Conservation (phyloP, 2,113 vertebrate genomes). For the Pangasianodon hypophthalmus region DNA sequence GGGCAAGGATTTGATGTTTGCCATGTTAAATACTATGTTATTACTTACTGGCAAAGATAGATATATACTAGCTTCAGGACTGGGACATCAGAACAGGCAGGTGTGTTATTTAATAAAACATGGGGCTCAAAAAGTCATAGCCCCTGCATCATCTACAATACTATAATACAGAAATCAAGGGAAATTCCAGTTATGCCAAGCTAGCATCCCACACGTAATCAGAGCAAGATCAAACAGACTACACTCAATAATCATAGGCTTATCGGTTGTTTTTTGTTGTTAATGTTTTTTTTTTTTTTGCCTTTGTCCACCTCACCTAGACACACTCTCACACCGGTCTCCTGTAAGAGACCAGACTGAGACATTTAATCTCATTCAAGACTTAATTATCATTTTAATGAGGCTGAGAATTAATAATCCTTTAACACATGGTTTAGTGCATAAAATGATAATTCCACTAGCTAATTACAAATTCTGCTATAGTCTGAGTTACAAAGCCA, state of each 20-base stretch:
- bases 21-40: not conserved
- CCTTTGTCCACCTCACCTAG: not conserved
- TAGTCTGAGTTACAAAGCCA: slow-evolving; percentile 54
- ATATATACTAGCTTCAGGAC: not conserved
- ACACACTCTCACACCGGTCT: not conserved
- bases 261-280: not conserved
- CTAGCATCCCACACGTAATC: not conserved
- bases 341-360: slow-evolving; percentile 22
- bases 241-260: slow-evolving; percentile 13
- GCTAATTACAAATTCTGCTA: slow-evolving; percentile 62
- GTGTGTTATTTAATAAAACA: slow-evolving; percentile 14
- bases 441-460: slow-evolving; percentile 71
- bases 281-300: not conserved
- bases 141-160: not conserved
- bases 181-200: not conserved
- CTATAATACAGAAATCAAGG: not conserved
- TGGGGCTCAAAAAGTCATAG: not conserved
- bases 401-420: slow-evolving; percentile 68
- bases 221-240: not conserved
- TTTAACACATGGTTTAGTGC: slow-evolving; percentile 64
- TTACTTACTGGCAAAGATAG: not conserved
- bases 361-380: slow-evolving; percentile 36
- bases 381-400: slow-evolving; percentile 74
- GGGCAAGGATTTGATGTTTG: not conserved
- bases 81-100: not conserved